Evolutionary conservation across 2,113 vertebrate genomes (phyloP).

Genomic region (Pleuronectes platessa): DNA sequence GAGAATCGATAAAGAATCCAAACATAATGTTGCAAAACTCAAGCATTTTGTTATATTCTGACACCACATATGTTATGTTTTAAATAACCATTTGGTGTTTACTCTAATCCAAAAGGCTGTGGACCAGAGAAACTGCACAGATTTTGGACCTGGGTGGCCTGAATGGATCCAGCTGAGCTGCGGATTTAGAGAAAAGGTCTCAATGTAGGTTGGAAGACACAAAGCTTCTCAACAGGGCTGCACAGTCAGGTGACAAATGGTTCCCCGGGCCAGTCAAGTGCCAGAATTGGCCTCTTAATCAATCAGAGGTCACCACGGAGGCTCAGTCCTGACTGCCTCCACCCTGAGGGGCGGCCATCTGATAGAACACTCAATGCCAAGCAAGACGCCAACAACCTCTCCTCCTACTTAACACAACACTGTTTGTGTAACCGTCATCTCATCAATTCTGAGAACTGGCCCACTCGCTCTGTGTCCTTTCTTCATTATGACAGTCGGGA

Average conservation of each 20-base stretch:
- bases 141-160: slow-evolving; percentile 71
- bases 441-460: slow-evolving; percentile 4
- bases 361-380: slow-evolving; percentile 70
- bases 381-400: slow-evolving; percentile 35
- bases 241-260: slow-evolving; percentile 78
- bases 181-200: slow-evolving; percentile 63
- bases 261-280: slow-evolving; percentile 64
- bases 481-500: neutral
- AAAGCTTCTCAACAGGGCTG: slow-evolving; percentile 65
- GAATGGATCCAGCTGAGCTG: slow-evolving; percentile 47
- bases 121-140: slow-evolving; percentile 46
- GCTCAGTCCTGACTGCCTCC: slow-evolving; percentile 63
- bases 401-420: slow-evolving; percentile 29
- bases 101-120: slow-evolving; percentile 53
- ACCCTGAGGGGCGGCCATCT: slow-evolving; percentile 72
- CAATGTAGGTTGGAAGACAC: slow-evolving; percentile 56
- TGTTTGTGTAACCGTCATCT: slow-evolving; percentile 29
- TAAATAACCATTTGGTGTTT: slow-evolving; percentile 45
- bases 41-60: neutral
- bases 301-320: slow-evolving; percentile 77
- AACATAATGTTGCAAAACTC: too few relatives aligned
- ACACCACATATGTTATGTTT: neutral
- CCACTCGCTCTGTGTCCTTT: neutral
- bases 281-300: slow-evolving; percentile 79
- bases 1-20: too few relatives aligned